Percentiles rank a stretch among this genome's conserved stretches.
These are phyloP conservation scores for Hystrix brachyura DNA, from an alignment of 2,113 vertebrate genomes.

Conservation along the genomic window DNA sequence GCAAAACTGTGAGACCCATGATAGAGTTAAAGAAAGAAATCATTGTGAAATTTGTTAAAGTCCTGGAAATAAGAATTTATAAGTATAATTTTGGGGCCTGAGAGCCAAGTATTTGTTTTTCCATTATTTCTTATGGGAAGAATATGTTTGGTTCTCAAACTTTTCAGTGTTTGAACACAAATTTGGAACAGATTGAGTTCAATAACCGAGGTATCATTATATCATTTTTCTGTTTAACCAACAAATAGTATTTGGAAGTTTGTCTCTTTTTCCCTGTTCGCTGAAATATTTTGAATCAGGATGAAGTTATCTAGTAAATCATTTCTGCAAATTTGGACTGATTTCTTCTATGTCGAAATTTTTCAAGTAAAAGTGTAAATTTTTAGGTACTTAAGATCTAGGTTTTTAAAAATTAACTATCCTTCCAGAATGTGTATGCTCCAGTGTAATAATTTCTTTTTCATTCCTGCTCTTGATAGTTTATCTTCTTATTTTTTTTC, in stretches of 20 bases:
- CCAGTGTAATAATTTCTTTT: not conserved
- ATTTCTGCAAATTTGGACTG: not conserved
- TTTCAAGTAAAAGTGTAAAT: conserved; percentile 15
- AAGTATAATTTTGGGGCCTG: not conserved
- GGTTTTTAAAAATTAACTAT: not conserved
- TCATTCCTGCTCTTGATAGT: not conserved
- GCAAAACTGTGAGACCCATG: not conserved
- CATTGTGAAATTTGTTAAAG: not conserved
- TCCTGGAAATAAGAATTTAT: not conserved
- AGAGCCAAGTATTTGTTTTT: not conserved
- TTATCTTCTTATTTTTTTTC: not conserved
- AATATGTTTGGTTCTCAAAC: not conserved
- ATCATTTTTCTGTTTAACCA: not conserved
- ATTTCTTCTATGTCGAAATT: not conserved
- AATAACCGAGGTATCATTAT: not conserved
- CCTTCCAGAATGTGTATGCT: not conserved
- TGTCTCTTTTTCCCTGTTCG: not conserved
- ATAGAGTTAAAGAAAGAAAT: not conserved
- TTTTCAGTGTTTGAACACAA: not conserved
- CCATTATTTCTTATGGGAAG: not conserved
- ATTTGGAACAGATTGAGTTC: not conserved
- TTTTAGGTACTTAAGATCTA: not conserved
- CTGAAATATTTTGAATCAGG: not conserved
- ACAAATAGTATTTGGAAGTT: not conserved
- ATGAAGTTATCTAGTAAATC: not conserved